Percentiles rank a stretch among this genome's conserved stretches.
phyloP scores from a whole-genome alignment of 2,113 vertebrate genomes.

The Hoplias malabaricus region DNA sequence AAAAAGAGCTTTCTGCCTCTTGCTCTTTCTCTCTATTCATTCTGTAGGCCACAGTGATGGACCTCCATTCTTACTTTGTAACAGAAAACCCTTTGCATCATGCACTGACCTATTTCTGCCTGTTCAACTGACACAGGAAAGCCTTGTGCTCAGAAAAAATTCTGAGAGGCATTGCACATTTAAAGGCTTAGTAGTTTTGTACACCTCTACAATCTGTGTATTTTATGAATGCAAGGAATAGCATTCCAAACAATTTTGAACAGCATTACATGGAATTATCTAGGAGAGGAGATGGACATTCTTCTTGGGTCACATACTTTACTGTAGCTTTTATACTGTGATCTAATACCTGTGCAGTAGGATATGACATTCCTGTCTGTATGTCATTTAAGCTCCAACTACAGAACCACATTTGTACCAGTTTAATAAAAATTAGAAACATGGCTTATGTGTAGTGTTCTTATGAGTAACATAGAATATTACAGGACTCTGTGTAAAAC shows the following conservation, averaged over 20 bases:
- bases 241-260: background rate
- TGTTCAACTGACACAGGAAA: constrained; percentile 19
- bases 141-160: constrained; percentile 5
- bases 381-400: background rate
- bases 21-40: constrained; percentile 15
- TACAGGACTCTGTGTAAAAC: no score
- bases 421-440: background rate
- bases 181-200: background rate
- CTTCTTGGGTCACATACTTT: background rate
- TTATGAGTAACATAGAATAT: no score
- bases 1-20: constrained; percentile 23
- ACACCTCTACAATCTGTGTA: background rate
- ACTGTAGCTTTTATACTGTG: background rate
- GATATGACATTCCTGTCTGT: background rate
- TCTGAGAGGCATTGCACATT: constrained; percentile 2
- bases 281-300: background rate
- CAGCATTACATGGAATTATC: background rate
- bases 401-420: background rate
- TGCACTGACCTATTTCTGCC: constrained; percentile 34
- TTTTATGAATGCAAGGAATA: background rate
- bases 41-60: background rate
- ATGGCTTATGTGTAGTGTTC: no score
- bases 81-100: constrained; percentile 24
- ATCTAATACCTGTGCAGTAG: background rate
- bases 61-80: constrained; percentile 25